Evolutionary conservation across 2,113 vertebrate genomes (phyloP).

Genomic region (Pelecanoides urinatrix): DNA sequence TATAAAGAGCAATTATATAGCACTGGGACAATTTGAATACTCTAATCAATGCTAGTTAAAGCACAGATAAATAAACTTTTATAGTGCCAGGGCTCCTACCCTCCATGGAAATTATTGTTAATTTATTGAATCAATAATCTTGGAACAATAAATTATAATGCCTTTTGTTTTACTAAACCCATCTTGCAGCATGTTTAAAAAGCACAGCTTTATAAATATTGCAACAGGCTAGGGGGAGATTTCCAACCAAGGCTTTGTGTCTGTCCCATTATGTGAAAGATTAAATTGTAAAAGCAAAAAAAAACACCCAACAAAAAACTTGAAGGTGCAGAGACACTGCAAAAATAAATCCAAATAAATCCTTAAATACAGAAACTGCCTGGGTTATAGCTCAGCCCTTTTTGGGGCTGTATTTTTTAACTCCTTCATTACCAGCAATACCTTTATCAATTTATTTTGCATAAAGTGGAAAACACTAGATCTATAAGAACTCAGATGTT

Average conservation of each 20-base stretch:
- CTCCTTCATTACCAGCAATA: background rate
- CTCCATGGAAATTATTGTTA: constrained; percentile 71
- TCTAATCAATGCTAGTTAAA: constrained; percentile 71
- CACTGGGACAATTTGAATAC: constrained; percentile 66
- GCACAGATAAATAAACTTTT: constrained; percentile 69
- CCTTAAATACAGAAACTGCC: background rate
- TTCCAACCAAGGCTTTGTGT: constrained; percentile 53
- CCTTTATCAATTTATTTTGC: background rate
- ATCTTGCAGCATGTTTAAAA: constrained; percentile 54
- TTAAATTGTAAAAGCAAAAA: constrained; percentile 37
- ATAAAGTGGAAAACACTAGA: background rate
- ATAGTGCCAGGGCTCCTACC: constrained; percentile 49
- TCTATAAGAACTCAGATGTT: background rate
- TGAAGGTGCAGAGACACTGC: background rate
- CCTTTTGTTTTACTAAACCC: constrained; percentile 72
- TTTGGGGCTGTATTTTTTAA: background rate
- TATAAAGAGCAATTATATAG: constrained; percentile 69
- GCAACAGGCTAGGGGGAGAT: constrained; percentile 16
- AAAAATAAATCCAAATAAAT: constrained; percentile 18
- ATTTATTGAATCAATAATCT: constrained; percentile 76
- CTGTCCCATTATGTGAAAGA: constrained; percentile 45
- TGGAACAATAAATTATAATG: constrained; percentile 74
- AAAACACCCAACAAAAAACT: background rate
- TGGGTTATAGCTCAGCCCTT: background rate
- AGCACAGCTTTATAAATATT: constrained; percentile 67